phyloP scores from a whole-genome alignment of 1,140 invertebrate species.

The Ostrea edulis region DNA sequence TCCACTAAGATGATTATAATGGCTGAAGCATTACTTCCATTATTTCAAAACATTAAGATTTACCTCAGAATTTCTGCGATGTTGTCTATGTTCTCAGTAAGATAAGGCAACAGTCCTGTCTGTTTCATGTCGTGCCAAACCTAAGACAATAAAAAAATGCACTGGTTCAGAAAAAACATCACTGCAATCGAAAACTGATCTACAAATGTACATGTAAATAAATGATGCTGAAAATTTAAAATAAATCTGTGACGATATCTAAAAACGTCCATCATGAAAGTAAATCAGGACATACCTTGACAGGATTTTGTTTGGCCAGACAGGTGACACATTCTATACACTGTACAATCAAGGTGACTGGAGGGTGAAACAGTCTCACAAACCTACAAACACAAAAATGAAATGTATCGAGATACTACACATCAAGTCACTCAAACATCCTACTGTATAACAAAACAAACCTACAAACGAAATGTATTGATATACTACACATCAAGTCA shows the following conservation, averaged over 20 bases:
- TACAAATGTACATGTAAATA: not conserved
- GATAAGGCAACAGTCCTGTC: conserved; percentile 77
- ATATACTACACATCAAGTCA: not conserved
- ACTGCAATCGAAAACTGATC: not conserved
- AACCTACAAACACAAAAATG: conserved; percentile 62
- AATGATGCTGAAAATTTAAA: not conserved
- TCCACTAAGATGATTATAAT: not conserved
- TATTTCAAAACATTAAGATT: not conserved
- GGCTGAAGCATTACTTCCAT: not conserved
- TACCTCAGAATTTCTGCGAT: conserved; percentile 72
- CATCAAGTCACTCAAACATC: not conserved
- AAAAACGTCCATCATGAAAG: not conserved
- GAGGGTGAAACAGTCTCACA: conserved; percentile 65
- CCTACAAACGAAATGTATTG: conserved; percentile 53
- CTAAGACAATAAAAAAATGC: conserved; percentile 54
- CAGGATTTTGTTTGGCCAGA: conserved; percentile 62
- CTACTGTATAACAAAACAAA: conserved; percentile 46
- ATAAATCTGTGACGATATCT: not conserved
- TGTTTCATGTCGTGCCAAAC: conserved; percentile 77
- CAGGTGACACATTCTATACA: conserved; percentile 72
- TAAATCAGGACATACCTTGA: conserved; percentile 60
- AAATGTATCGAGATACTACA: not conserved
- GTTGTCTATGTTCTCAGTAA: conserved; percentile 75
- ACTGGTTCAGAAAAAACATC: not conserved
- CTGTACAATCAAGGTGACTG: conserved; percentile 68